Evolutionary conservation across 2,797 vertebrate genomes (phyloP).

Genomic region (Parauchenoglanis punctatus): DNA sequence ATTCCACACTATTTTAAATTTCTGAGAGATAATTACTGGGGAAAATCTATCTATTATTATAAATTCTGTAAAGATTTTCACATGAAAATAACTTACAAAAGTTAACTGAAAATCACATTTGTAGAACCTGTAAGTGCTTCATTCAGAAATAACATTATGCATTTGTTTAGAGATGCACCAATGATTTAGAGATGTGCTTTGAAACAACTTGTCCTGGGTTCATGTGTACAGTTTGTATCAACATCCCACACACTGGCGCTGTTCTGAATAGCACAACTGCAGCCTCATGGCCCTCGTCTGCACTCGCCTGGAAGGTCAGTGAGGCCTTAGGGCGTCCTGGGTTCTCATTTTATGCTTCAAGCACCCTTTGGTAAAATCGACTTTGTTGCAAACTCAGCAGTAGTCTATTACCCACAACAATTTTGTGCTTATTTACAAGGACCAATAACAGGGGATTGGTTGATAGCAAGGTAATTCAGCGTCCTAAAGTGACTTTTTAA

Average conservation of each 20-base stretch:
- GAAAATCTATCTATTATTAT: background rate
- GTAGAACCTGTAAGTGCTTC: background rate
- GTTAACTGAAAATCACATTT: background rate
- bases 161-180: background rate
- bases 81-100: background rate
- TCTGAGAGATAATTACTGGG: background rate
- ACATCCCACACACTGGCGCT: background rate
- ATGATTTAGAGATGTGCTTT: background rate
- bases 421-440: background rate
- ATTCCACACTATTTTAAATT: background rate
- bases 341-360: background rate
- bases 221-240: background rate
- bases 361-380: background rate
- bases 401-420: background rate
- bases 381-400: background rate
- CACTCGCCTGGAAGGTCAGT: background rate
- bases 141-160: background rate
- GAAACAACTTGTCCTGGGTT: background rate
- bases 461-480: background rate
- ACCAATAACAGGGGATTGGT: background rate
- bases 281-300: background rate
- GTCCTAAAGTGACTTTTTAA: too few species aligned
- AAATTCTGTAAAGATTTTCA: constrained; percentile 9
- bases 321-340: background rate
- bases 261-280: background rate